A percentile compares a stretch with the other conserved stretches of the same genome.
These are phyloP conservation scores for Sparus aurata DNA, from an alignment of 2,797 vertebrate genomes.

Conservation along the genomic window DNA sequence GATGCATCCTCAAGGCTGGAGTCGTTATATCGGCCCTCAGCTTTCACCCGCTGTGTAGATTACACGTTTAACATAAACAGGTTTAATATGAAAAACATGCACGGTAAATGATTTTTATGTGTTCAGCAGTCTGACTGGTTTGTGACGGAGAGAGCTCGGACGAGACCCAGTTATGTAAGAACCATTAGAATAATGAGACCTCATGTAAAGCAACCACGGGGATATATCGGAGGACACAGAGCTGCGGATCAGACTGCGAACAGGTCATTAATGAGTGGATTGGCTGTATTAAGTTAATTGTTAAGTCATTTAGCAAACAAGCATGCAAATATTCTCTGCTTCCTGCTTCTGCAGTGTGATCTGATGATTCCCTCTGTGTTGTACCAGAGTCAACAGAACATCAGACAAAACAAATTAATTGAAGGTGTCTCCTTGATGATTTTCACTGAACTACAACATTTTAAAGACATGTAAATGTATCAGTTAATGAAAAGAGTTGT, in stretches of 20 bases:
- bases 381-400: not conserved
- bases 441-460: not conserved
- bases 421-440: not conserved
- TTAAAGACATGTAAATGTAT: not conserved
- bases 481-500: not conserved
- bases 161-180: conserved; percentile 46
- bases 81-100: conserved; percentile 12
- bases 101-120: not conserved
- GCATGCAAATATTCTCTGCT: not conserved
- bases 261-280: not conserved
- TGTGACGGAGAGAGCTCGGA: conserved; percentile 9
- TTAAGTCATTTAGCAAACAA: not conserved
- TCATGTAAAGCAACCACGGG: conserved; percentile 2
- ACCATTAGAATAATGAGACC: conserved; percentile 49
- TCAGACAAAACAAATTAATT: conserved; percentile 1
- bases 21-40: conserved; percentile 42
- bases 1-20: conserved; percentile 9
- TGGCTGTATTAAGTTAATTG: not conserved
- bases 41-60: conserved; percentile 21
- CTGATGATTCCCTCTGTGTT: not conserved
- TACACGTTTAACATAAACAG: not conserved
- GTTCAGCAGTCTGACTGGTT: conserved; percentile 32
- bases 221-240: not conserved
- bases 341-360: not conserved
- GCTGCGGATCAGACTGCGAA: not conserved